Base-by-base conservation (phyloP, 1,140 invertebrate species). In the Aplysia californica region DNA sequence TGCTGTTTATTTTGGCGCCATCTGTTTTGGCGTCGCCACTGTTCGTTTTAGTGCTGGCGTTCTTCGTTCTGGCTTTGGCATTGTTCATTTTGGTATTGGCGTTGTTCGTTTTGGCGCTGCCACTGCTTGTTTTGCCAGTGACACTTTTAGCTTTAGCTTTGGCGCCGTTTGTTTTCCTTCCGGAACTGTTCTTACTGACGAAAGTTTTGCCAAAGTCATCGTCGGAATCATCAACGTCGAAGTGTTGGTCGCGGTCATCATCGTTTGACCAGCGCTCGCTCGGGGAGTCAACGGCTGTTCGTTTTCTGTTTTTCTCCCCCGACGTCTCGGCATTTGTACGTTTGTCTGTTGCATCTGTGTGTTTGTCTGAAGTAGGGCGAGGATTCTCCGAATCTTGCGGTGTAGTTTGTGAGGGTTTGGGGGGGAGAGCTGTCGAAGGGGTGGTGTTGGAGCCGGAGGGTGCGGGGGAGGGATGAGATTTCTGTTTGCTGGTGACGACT, bases 401-500 rank as follows among this genome's bases (percentile, higher is more conserved):
- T 38, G 20, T n/a, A 3, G 2, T 20, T n/a, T 23, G 29, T 36
- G 41, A 68, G 23, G 31, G 21, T 20, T 55, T 68, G 64, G 20
- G 21, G n/a, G 23, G 29, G 35, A 29, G 65, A 4, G 3, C 1
- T 41, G 3, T 65, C 41, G 26, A 41, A 31, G 38, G 31, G 20
- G 18, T 55, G 15, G 55, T 29, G 23, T 31, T 3, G n/a, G 41
- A 33, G 3, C 38, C 33, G 29, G 20, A 29, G 21, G 38, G 39
- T 21, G 58, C 20, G 20, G 64, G 29, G 6, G 78, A 68, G 26
- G 81, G 79, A 36, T 74, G 76, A 10, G 80, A 85, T 23, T 81
- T 82, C 38, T 84, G 67, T 21, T 67, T 58, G 29, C 83, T 84
- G 6, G 82, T 73, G 23, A 85, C 38, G 31, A 80, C 74, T 21